Evolutionary conservation across 2,113 vertebrate species (phyloP).

Genomic region (Saimiri boliviensis): DNA sequence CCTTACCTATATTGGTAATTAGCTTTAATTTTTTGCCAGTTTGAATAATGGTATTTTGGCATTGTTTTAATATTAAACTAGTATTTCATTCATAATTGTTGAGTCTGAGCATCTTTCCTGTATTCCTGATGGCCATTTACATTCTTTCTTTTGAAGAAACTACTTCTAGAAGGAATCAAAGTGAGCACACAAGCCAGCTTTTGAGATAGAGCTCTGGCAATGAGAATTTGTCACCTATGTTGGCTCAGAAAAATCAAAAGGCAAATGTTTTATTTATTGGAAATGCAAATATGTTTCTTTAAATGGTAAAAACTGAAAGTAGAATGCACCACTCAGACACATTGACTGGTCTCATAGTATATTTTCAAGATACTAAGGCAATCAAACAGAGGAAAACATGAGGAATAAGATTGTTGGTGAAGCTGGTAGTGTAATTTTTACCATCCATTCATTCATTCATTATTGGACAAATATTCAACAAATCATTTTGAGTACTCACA

Average conservation of each 20-base stretch:
- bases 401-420: neutral
- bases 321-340: neutral
- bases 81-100: slow-evolving; percentile 11
- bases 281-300: neutral
- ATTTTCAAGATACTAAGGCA: neutral
- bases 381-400: neutral
- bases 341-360: neutral
- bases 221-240: neutral
- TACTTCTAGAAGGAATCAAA: neutral
- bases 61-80: neutral
- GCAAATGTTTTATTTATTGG: neutral
- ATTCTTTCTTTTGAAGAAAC: neutral
- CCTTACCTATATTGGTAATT: neutral
- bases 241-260: neutral
- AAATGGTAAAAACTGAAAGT: neutral
- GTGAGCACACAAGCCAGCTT: neutral
- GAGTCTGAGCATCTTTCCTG: neutral
- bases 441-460: neutral
- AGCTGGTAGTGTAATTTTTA: neutral
- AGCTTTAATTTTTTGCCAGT: neutral
- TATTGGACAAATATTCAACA: neutral
- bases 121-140: neutral
- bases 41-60: neutral
- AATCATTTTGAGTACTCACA: neutral
- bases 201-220: neutral